Evolutionary conservation across 2,888 invertebrate species (phyloP).

Genomic region (Zygogramma bicolorata): DNA sequence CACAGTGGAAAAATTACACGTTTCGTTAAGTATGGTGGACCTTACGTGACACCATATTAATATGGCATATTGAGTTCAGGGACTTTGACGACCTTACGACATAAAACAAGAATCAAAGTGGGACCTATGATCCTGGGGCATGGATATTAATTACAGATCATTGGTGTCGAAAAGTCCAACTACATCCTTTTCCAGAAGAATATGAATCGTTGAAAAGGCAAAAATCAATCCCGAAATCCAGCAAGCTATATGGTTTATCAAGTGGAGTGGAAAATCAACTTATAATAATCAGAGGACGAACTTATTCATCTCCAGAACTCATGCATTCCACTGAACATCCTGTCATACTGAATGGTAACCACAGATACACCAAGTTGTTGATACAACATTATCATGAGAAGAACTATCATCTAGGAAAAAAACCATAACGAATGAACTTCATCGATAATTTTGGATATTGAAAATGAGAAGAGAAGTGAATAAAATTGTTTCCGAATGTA

Average conservation of each 20-base stretch:
- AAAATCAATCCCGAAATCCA: not conserved
- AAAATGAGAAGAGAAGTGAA: not conserved
- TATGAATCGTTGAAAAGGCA: not conserved
- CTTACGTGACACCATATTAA: too few species aligned
- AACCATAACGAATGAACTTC: not conserved
- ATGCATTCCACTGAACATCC: not conserved
- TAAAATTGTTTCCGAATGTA: not conserved
- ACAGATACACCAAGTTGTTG: not conserved
- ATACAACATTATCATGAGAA: not conserved
- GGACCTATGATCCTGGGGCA: too few species aligned
- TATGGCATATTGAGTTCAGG: too few species aligned
- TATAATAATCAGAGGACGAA: not conserved
- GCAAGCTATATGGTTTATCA: not conserved
- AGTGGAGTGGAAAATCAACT: not conserved
- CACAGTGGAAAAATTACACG: too few species aligned
- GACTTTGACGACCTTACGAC: too few species aligned
- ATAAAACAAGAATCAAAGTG: too few species aligned
- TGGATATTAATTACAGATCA: too few species aligned
- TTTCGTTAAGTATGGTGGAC: too few species aligned
- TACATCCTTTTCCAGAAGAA: not conserved
- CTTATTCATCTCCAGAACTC: not conserved
- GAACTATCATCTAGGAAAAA: not conserved
- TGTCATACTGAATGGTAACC: not conserved
- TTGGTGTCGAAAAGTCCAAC: not conserved
- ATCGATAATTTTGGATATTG: not conserved